Evolutionary conservation across 2,888 invertebrate genomes (phyloP).

Genomic region (Archips xylosteana): DNA sequence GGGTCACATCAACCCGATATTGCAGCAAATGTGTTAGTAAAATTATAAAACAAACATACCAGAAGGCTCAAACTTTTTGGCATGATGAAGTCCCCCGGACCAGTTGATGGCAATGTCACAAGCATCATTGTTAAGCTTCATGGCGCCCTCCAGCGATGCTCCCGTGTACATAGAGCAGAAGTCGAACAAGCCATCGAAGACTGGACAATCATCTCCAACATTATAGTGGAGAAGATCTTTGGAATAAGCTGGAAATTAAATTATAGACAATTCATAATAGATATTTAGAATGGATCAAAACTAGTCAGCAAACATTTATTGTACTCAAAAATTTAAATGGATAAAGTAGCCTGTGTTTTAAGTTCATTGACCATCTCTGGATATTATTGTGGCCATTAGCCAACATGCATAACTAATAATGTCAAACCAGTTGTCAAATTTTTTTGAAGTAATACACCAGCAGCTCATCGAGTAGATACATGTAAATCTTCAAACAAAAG

Average conservation of each 20-base stretch:
- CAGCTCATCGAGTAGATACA: too few species aligned
- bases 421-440: too few species aligned
- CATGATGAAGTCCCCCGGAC: constrained; percentile 99
- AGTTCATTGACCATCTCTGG: background rate
- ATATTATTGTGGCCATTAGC: too few species aligned
- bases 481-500: too few species aligned
- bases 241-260: constrained; percentile 88
- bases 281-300: background rate
- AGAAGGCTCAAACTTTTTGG: constrained; percentile 99
- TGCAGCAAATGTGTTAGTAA: too few species aligned
- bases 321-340: background rate
- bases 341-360: too few species aligned
- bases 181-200: constrained; percentile 98
- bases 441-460: too few species aligned
- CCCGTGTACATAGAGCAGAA: constrained; percentile 99
- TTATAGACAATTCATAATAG: background rate
- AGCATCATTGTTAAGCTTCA: constrained; percentile 96
- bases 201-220: constrained; percentile 99
- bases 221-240: constrained; percentile 97
- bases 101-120: constrained; percentile 99
- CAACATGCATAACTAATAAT: too few species aligned
- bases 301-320: background rate
- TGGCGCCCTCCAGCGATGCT: constrained; percentile 98
- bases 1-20: too few species aligned
- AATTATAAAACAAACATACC: constrained; percentile 57